Evolutionary conservation across 2,888 invertebrate species (phyloP).

Genomic region (Yponomeuta malinellus): DNA sequence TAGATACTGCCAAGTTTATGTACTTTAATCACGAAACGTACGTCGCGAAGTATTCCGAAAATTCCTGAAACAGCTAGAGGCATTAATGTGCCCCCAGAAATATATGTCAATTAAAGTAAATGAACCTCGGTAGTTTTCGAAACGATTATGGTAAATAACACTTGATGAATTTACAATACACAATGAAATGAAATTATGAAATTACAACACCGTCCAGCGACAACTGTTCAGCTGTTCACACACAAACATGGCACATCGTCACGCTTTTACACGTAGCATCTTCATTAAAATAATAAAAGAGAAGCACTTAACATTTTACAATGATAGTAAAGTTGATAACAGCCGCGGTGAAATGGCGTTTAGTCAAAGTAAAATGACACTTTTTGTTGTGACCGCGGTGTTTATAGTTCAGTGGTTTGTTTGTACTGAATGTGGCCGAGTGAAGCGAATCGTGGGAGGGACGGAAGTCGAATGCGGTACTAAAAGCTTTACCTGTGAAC

Average conservation of each 20-base stretch:
- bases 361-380: background rate
- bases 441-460: conserved; percentile 57
- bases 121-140: background rate
- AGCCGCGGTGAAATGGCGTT: conserved; percentile 6
- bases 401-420: conserved; percentile 19
- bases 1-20: background rate
- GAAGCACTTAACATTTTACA: conserved; percentile 14
- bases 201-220: conserved; percentile 8
- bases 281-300: conserved; percentile 18
- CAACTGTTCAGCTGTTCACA: conserved; percentile 17
- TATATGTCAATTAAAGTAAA: too few relatives aligned
- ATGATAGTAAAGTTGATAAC: conserved; percentile 12
- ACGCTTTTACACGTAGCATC: conserved; percentile 33
- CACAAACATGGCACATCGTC: conserved; percentile 31
- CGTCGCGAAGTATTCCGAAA: background rate
- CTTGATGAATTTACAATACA: background rate
- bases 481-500: conserved; percentile 15
- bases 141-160: background rate
- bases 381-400: conserved; percentile 17
- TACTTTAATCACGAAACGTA: background rate
- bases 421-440: conserved; percentile 35
- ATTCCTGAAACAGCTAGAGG: background rate
- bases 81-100: too few relatives aligned
- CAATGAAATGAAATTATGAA: background rate
- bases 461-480: conserved; percentile 53